Percentiles rank a stretch among this genome's conserved stretches.
Conservation (phyloP, 2,113 vertebrate genomes). For the Cochlearius cochlearius region DNA sequence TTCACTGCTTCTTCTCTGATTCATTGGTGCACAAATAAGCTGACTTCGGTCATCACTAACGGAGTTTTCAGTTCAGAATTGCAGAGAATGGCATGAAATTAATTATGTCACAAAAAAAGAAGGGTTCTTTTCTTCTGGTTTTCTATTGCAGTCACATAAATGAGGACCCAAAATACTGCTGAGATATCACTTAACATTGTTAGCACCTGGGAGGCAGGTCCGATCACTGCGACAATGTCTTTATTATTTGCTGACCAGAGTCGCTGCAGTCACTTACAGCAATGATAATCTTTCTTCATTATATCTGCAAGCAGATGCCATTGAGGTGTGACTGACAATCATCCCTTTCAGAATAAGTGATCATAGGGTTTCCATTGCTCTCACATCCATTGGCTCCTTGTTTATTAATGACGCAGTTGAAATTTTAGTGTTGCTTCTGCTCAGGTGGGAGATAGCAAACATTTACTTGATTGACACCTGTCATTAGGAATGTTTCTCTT, state of each 20-base stretch:
- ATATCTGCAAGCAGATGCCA: slow-evolving; percentile 77
- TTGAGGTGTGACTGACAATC: slow-evolving; percentile 77
- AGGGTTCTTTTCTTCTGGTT: neutral
- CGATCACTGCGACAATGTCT: neutral
- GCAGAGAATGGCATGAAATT: neutral
- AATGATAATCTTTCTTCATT: slow-evolving; percentile 84
- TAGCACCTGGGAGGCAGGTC: slow-evolving; percentile 4
- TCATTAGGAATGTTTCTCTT: neutral
- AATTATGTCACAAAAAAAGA: neutral
- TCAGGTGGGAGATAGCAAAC: neutral
- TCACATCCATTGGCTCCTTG: neutral
- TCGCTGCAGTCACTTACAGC: slow-evolving; percentile 59
- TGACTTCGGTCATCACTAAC: neutral
- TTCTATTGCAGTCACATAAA: neutral
- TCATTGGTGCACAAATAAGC: neutral
- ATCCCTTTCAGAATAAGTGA: slow-evolving; percentile 64
- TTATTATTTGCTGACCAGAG: slow-evolving; percentile 74
- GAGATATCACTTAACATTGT: slow-evolving; percentile 22
- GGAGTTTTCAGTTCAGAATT: neutral
- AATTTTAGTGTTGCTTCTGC: neutral
- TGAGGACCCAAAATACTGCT: neutral
- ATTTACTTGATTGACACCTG: slow-evolving; percentile 3
- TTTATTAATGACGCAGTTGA: slow-evolving; percentile 23
- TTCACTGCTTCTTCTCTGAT: neutral
- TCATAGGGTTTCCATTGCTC: slow-evolving; percentile 63